Evolutionary conservation across 2,113 vertebrate genomes (phyloP).

Genomic region (Bungarus multicinctus): DNA sequence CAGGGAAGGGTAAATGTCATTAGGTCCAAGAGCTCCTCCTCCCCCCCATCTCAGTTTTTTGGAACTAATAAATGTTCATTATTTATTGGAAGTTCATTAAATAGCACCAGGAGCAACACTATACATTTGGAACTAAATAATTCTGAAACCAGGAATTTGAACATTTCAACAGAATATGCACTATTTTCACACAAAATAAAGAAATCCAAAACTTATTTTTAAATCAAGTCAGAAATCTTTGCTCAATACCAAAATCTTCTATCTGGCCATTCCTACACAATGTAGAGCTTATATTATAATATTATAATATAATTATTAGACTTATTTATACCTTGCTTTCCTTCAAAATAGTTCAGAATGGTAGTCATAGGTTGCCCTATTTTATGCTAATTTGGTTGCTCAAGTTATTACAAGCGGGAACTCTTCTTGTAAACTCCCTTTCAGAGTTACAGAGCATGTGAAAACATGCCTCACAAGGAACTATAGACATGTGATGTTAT

Average conservation of each 20-base stretch:
- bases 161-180: not conserved
- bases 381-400: not conserved
- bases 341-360: not conserved
- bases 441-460: not conserved
- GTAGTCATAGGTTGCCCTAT: not conserved
- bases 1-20: not conserved
- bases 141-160: not conserved
- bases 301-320: not conserved
- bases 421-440: not conserved
- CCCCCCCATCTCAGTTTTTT: not conserved
- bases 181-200: not conserved
- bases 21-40: not conserved
- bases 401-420: not conserved
- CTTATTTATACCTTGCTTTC: not conserved
- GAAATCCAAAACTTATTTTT: not conserved
- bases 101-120: not conserved
- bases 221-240: not conserved
- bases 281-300: not conserved
- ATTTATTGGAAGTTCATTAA: not conserved
- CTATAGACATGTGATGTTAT: not conserved
- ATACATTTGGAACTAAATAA: not conserved
- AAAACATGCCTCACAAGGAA: not conserved
- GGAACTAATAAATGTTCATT: not conserved
- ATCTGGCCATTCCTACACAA: not conserved
- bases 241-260: not conserved